Evolutionary conservation across 2,888 invertebrate genomes (phyloP).

Genomic region (Cryptocephalus moraei): DNA sequence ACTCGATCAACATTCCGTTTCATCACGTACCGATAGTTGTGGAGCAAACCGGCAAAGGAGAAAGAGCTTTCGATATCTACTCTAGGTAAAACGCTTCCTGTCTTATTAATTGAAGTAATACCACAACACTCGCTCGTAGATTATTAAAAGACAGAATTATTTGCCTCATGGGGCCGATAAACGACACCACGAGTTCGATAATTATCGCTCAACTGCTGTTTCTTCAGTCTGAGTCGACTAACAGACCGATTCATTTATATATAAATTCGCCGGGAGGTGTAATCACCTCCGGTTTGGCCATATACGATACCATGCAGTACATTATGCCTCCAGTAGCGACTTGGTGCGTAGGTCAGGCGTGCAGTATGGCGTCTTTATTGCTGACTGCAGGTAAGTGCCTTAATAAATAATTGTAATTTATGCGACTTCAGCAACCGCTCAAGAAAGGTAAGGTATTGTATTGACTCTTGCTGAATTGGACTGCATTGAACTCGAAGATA

Average conservation of each 20-base stretch:
- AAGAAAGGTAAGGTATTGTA: too few relatives aligned
- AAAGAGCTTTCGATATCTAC: conserved; percentile 94
- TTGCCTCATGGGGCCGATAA: conserved; percentile 92
- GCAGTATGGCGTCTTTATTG: conserved; percentile 91
- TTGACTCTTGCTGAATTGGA: too few relatives aligned
- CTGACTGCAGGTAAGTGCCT: conserved; percentile 64
- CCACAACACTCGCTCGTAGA: conserved; percentile 35
- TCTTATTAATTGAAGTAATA: not conserved
- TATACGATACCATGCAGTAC: conserved; percentile 99
- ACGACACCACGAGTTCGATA: conserved; percentile 80
- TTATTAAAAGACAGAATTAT: conserved; percentile 92
- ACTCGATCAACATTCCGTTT: conserved; percentile 19
- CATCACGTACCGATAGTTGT: conserved; percentile 82
- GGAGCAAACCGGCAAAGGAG: conserved; percentile 92
- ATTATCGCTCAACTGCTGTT: conserved; percentile 93
- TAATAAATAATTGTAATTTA: not conserved
- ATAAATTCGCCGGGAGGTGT: conserved; percentile 90
- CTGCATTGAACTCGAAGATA: too few relatives aligned
- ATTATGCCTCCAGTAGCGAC: conserved; percentile 91
- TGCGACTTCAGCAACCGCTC: too few relatives aligned
- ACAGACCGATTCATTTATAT: conserved; percentile 93
- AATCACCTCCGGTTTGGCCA: conserved; percentile 90
- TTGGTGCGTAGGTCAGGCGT: conserved; percentile 91
- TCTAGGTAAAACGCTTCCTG: conserved; percentile 39
- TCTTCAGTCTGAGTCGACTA: conserved; percentile 82